Base-by-base conservation (phyloP, 1,140 invertebrate species). In the Phymastichus coffea region DNA sequence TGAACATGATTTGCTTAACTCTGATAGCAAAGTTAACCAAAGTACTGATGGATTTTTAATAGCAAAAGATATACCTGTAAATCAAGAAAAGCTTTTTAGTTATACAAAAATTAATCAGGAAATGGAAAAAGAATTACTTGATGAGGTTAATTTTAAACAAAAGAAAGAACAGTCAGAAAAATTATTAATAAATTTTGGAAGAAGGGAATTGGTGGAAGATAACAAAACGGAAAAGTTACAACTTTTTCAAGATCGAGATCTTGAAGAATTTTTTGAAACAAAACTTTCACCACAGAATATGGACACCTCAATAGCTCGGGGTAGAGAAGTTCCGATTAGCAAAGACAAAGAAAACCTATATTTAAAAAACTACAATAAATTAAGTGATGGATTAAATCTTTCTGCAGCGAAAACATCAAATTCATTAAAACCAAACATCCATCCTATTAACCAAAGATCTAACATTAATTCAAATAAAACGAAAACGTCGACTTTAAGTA, bases 241-340 rank as follows among this genome's bases (percentile, higher is more conserved):
- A 37, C 17, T 41, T 14, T 41, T 17, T 35, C 25, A 63, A 35
- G 23, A 60, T n/a, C 23, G 26, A 19, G 49, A 20, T 12, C 6
- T 40, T 0, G 19, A 60, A 0, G 43, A 54, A 28, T 47, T 40
- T 47, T 35, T 47, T 28, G 33, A 47, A 53, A n/a, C 43, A 47
- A 59, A 60, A 28, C 28, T 20, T 37, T 9, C 9, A 44, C 12
- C n/a, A 41, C 28, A 33, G 12, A 12, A 33, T 33, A 33, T 33
- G 28, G 28, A 33, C n/a, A n/a, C 81, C 63, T 57, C 66, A 59
- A 79, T 76, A 23, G 78, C 75, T 7, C 63, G 63, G 59, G 78
- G 76, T 44, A 69, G 64, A 41, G 53, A 58, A 30, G 62, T 73
- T 4, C 38, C 20, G 33, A 37, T 75, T 1, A 71, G 65, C 9